Conservation (phyloP, 1,140 invertebrate genomes). For the Zaprionus ghesquierei region DNA sequence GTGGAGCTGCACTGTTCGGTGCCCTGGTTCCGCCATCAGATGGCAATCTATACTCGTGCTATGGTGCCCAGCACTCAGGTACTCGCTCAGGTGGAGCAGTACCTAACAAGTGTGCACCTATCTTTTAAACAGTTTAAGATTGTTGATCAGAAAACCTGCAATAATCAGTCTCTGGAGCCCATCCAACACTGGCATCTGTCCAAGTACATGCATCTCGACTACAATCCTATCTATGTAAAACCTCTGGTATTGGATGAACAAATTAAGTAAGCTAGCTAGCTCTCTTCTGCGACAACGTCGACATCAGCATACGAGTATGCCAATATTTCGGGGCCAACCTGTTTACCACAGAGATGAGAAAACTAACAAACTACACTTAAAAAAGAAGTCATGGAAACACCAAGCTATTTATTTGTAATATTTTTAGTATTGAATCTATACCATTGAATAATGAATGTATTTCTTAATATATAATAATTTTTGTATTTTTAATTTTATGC, state of each 20-base stretch:
- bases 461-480: no score
- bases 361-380: slow-evolving; percentile 7
- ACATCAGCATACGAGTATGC: slow-evolving; percentile 33
- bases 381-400: no score
- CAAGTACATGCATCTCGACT: slow-evolving; percentile 47
- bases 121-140: slow-evolving; percentile 6
- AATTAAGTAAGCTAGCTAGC: slow-evolving; percentile 37
- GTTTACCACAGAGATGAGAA: slow-evolving; percentile 12
- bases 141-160: slow-evolving; percentile 20
- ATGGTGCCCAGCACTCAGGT: slow-evolving; percentile 2
- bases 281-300: slow-evolving; percentile 28
- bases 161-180: not conserved
- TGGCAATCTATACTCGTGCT: slow-evolving; percentile 45
- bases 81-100: slow-evolving; percentile 7
- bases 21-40: slow-evolving; percentile 60
- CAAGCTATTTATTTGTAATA: no score
- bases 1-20: slow-evolving; percentile 56
- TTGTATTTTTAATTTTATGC: no score
- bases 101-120: slow-evolving; percentile 30
- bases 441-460: no score
- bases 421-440: no score
- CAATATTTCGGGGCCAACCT: slow-evolving; percentile 33
- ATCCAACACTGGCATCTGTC: slow-evolving; percentile 52
- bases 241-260: slow-evolving; percentile 49
- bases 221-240: slow-evolving; percentile 56